phyloP scores from a whole-genome alignment of 2,797 vertebrate species.

The Alca torda region DNA sequence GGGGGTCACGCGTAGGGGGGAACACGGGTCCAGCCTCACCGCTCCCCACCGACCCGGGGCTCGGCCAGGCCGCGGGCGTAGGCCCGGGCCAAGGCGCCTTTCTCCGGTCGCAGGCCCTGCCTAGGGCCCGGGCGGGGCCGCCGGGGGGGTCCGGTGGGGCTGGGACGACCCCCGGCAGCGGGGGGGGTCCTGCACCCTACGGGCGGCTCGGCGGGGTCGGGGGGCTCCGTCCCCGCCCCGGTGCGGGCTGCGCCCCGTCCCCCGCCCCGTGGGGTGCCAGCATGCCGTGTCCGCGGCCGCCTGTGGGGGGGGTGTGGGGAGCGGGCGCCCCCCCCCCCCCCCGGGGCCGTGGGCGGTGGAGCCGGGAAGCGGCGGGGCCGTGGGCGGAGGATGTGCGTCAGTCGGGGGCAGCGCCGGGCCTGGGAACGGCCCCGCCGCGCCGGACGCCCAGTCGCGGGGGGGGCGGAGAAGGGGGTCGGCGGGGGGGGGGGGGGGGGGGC shows the following conservation, averaged over 20 bases:
- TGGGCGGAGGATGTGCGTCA: slow-evolving; percentile 41
- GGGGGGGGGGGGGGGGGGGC: background rate
- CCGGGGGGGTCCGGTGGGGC: background rate
- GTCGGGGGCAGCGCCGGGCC: slow-evolving; percentile 13
- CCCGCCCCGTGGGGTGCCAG: background rate
- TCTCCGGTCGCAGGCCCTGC: background rate
- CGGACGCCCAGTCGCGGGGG: background rate
- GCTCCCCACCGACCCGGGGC: too few species aligned
- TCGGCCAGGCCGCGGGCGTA: too few species aligned
- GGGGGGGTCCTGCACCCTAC: background rate
- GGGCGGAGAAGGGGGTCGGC: background rate
- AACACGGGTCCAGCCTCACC: background rate
- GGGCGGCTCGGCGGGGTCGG: background rate
- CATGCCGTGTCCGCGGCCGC: background rate
- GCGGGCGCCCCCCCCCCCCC: background rate
- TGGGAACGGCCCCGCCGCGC: slow-evolving; percentile 5
- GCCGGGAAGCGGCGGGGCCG: slow-evolving; percentile 33
- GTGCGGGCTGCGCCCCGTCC: background rate
- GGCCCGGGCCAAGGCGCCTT: background rate
- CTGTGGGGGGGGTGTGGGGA: background rate
- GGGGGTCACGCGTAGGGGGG: background rate
- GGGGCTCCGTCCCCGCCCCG: background rate
- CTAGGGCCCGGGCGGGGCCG: background rate
- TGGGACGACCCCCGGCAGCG: background rate
- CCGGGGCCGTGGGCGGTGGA: background rate